Base-by-base conservation (phyloP, 2,888 invertebrate species). In the Acrobasis repandana region DNA sequence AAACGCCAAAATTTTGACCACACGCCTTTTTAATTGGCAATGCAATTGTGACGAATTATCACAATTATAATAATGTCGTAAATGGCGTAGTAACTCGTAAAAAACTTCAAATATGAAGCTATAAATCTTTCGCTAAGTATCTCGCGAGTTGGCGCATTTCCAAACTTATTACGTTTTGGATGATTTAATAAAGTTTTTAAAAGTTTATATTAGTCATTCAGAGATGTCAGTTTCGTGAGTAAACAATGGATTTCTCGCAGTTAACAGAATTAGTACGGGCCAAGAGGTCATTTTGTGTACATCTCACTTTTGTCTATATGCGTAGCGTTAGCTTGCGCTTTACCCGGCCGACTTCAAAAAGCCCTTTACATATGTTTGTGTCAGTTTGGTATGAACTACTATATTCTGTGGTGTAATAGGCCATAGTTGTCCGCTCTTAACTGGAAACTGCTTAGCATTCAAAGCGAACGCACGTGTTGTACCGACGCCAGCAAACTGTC, bases 371-470 rank as follows among this genome's bases (percentile, higher is more conserved):
- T 8, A 15, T 38, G 49, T 33, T 15, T 52, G 0, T 38, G 15
- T 52, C n/a, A 54, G 20, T n/a, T 36, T 2, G 15, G 54, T 54
- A 20, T 38, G 38, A 18, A 33, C 47, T 28, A 49, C 38, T 38
- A 15, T 20, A 74, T 69, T 78, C 61, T 62, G 64, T 65, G 69
- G 73, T 58, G 69, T 70, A 67, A 70, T 72, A 76, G 65, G 70
- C 74, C 75, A 77, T 76, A 77, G 79, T 82, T 78, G 77, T 79
- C 73, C 77, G 75, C 76, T 74, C 79, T 85, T 84, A 84, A 79
- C 83, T 77, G 79, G 86, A 88, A 86, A 82, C 90, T 89, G 85
- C 78, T 92, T 90, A 90, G 83, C 87, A 91, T 92, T 91, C 91
- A 82, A 81, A 81, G 82, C 77, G 84, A 84, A 85, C 85, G 81